A percentile compares a stretch with the other conserved stretches of the same genome.
phyloP scores from a whole-genome alignment of 92 coral and sea anemone genomes.

The Palythoa grandiflora region DNA sequence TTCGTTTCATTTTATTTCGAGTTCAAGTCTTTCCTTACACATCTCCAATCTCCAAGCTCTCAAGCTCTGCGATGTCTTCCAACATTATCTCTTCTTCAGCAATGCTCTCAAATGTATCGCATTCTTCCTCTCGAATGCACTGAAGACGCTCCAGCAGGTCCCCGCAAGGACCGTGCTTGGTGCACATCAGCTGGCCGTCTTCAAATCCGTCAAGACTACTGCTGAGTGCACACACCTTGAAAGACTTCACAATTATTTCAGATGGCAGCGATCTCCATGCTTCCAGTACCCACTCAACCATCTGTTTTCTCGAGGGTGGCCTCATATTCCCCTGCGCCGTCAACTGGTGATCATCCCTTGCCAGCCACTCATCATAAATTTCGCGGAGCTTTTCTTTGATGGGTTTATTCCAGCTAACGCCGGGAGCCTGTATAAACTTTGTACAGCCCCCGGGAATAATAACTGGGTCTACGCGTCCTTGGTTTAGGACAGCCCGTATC shows the following conservation, averaged over 20 bases:
- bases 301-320: slow-evolving; percentile 45
- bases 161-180: slow-evolving; percentile 25
- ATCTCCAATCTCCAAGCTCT: background rate
- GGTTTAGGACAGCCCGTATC: slow-evolving; percentile 42
- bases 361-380: slow-evolving; percentile 44
- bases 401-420: slow-evolving; percentile 58
- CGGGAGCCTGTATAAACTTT: slow-evolving; percentile 60
- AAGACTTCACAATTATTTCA: slow-evolving; percentile 41
- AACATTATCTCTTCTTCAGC: slow-evolving; percentile 51
- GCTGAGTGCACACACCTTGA: slow-evolving; percentile 46
- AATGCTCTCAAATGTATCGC: slow-evolving; percentile 51
- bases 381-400: slow-evolving; percentile 47
- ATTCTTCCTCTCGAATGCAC: slow-evolving; percentile 56
- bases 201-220: slow-evolving; percentile 32
- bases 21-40: slow-evolving; percentile 1
- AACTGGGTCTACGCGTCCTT: slow-evolving; percentile 44
- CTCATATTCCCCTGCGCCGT: slow-evolving; percentile 61
- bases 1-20: too few relatives aligned
- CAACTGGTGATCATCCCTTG: slow-evolving; percentile 43
- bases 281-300: slow-evolving; percentile 61
- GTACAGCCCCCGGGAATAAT: slow-evolving; percentile 68
- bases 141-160: slow-evolving; percentile 16
- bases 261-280: slow-evolving; percentile 46
- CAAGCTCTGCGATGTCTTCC: slow-evolving; percentile 25
- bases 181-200: slow-evolving; percentile 20